Percentiles rank a stretch among this genome's conserved stretches.
Evolutionary conservation across 2,888 invertebrate genomes (phyloP).

Genomic region (Cerastis rubricosa): DNA sequence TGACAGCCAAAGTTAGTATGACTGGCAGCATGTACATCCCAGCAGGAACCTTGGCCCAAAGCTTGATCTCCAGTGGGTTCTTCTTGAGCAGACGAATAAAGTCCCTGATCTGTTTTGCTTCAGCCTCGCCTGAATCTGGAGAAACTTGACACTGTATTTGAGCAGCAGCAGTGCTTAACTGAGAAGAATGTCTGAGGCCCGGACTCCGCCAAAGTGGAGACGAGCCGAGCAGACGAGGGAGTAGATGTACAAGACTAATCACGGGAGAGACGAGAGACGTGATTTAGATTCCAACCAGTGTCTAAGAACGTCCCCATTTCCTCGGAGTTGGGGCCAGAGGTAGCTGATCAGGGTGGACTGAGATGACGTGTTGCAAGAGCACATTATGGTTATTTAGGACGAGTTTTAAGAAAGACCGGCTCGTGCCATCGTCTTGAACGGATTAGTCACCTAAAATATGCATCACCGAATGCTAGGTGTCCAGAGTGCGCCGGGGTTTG

Average conservation of each 20-base stretch:
- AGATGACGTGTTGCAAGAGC: not conserved
- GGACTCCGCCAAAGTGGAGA: not conserved
- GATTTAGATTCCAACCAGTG: not conserved
- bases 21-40: slow-evolving; percentile 17
- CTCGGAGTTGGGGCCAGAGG: not conserved
- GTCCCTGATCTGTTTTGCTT: slow-evolving; percentile 14
- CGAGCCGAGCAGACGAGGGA: not conserved
- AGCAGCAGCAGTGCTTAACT: not conserved
- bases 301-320: not conserved
- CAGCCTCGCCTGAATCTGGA: not conserved
- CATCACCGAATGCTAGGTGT: not conserved
- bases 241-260: not conserved
- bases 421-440: not conserved
- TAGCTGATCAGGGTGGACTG: not conserved
- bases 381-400: not conserved
- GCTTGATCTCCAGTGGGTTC: not conserved
- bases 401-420: not conserved
- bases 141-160: not conserved
- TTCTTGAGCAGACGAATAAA: slow-evolving; percentile 18
- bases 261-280: not conserved
- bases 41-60: not conserved
- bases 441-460: not conserved
- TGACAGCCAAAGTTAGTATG: not conserved
- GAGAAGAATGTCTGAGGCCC: not conserved
- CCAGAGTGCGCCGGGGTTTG: not conserved